A percentile compares a stretch with the other conserved stretches of the same genome.
phyloP scores from a whole-genome alignment of 1,140 invertebrate species.

The Drosophila punjabiensis region DNA sequence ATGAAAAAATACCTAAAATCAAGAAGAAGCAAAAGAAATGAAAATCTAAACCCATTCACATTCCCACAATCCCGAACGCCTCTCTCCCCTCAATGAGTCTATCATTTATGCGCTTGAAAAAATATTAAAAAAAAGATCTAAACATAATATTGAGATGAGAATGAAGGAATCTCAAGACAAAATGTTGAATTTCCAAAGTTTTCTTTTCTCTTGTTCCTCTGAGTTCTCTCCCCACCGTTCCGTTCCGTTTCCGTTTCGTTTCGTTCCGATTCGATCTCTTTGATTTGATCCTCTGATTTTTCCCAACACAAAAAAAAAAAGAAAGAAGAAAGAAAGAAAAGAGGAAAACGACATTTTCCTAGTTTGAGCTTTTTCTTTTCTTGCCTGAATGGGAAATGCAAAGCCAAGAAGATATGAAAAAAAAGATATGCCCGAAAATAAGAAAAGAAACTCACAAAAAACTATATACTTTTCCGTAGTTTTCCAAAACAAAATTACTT shows the following conservation, averaged over 20 bases:
- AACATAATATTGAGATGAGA: conserved; percentile 62
- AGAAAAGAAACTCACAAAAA: conserved; percentile 43
- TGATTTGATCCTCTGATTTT: conserved; percentile 40
- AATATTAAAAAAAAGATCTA: conserved; percentile 33
- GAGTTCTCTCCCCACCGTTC: conserved; percentile 42
- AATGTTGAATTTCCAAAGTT: conserved; percentile 59
- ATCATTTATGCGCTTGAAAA: conserved; percentile 85
- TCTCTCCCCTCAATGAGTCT: conserved; percentile 85
- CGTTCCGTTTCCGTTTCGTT: conserved; percentile 30
- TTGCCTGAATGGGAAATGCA: conserved; percentile 66
- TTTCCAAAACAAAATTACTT: conserved; percentile 35
- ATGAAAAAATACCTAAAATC: conserved; percentile 19
- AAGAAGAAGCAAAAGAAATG: conserved; percentile 56
- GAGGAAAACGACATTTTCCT: conserved; percentile 61
- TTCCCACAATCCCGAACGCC: conserved; percentile 83
- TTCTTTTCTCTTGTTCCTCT: conserved; percentile 54
- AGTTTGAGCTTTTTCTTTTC: conserved; percentile 85
- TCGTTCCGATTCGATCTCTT: conserved; percentile 14
- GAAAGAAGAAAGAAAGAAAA: conserved; percentile 38
- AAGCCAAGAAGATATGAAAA: conserved; percentile 42
- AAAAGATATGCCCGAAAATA: conserved; percentile 24
- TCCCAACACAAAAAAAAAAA: conserved; percentile 38
- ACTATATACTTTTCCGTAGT: conserved; percentile 46
- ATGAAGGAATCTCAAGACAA: conserved; percentile 46
- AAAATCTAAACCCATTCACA: conserved; percentile 74